Base-by-base conservation (phyloP, 2,797 vertebrate genomes). In the Nyctalus aviator region DNA sequence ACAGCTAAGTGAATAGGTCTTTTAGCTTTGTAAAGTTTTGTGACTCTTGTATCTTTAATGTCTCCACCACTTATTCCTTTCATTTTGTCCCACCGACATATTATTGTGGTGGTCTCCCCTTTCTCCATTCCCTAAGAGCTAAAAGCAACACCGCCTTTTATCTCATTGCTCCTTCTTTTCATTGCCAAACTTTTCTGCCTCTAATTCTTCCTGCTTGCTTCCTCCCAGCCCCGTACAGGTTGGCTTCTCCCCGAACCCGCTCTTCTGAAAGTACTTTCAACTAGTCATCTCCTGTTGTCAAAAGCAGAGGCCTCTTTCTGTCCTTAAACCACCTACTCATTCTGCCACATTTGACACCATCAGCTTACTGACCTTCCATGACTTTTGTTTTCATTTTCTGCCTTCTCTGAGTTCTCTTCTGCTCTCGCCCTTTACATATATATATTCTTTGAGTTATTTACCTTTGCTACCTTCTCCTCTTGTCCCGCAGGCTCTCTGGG, bases 251-350 rank as follows among this genome's bases (percentile, higher is more conserved):
- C 30, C 18, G 81, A 73, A 50, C 4, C 4, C 20, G 8, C 23
- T 30, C 10, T 93, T 37, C 32, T 90, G 59, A 84, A 93, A 81
- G 85, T 77, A 69, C 30, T 71, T 82, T 77, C 27, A 55, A 30
- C 46, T 27, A 35, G 46, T 72, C n/a, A 73, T 32, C 25, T 87
- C 62, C 20, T 46, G 8, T n/a, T 76, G 21, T 92, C 55, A 93
- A 72, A 89, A 71, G 41, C 73, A 84, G 35, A 71, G 32, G 10
- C 23, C 27, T 57, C 50, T 76, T 89, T 72, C 44, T 30, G 15
- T 88, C n/a, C 75, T 78, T 84, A 81, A 95, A 53, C 64, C 41
- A 73, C n/a, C 55, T 75, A 81, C 46, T 6, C 25, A 9, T 53
- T 77, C 87, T 79, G 79, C 84, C 57, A 72, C 82, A 21, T 89